Base-by-base conservation (phyloP, 2,113 vertebrate genomes). In the Atlantisia rogersi region DNA sequence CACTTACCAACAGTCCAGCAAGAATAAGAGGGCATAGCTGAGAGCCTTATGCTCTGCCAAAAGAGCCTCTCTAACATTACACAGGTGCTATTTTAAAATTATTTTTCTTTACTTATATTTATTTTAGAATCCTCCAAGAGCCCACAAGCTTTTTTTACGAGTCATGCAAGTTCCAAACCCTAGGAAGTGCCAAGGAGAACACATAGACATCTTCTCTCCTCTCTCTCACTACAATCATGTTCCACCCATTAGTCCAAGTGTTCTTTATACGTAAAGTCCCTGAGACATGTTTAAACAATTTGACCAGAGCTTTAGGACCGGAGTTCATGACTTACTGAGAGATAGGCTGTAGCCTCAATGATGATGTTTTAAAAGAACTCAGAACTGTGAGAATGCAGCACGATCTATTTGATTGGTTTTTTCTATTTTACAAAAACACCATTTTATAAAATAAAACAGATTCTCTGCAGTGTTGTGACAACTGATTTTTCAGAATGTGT, bases 281-380 rank as follows among this genome's bases (percentile, higher is more conserved):
- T 15, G 20, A 71, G 31, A n/a, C 16, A 24, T 1, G 2, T 24
- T 92, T 56, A 65, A 94, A 74, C 8, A n/a, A 65, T 10, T 69
- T 69, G 3, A 60, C 24, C 40, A 58, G 5, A 8, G 32, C 20
- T 60, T 90, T 56, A 71, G 37, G 39, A 37, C 50, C 69, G 29
- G 32, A 71, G 25, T 63, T 87, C 58, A 52, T 20, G 50, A 42
- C 9, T 64, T 39, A 42, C 8, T 42, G 15, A 87, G 15, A 64
- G 35, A 15, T 0, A 91, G 22, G 8, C 6, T 59, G 42, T 15
- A 68, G 65, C 53, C 17, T 12, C 15, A 2, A 19, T 0, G 0
- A 76, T 28, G 15, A 39, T 16, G 46, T 42, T 35, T 94, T 60
- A 55, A 86, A 39, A 9, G 2, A 90, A 70, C 31, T 19, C 26